A percentile compares a stretch with the other conserved stretches of the same genome.
phyloP scores from a whole-genome alignment of 2,888 invertebrate species.

The Imbricaverruca yamaguchii region DNA sequence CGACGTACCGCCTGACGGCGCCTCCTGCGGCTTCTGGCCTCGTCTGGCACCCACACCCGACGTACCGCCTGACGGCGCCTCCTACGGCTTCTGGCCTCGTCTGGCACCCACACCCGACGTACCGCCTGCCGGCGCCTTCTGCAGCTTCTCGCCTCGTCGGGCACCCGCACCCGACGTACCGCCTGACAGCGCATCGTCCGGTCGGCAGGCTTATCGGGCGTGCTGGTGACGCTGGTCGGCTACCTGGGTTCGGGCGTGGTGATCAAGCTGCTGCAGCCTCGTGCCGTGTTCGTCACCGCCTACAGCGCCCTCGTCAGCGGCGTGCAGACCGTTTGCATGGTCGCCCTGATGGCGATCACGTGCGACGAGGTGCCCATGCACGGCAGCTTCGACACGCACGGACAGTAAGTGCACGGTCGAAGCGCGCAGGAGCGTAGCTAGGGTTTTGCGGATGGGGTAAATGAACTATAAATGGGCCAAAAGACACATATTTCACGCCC shows the following conservation, averaged over 20 bases:
- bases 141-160: too few species aligned
- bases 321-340: constrained; percentile 29
- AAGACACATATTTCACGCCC: too few species aligned
- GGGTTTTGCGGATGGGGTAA: not conserved
- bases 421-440: not conserved
- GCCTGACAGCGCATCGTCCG: too few species aligned
- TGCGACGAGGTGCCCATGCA: constrained; percentile 25
- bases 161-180: too few species aligned
- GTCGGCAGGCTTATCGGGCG: constrained; percentile 1
- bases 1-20: too few species aligned
- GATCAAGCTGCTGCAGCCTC: constrained; percentile 32
- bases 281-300: constrained; percentile 32
- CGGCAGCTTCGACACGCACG: not conserved
- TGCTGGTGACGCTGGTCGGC: constrained; percentile 15
- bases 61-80: too few species aligned
- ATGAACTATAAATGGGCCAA: too few species aligned
- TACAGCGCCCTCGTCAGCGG: constrained; percentile 33
- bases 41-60: too few species aligned
- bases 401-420: not conserved
- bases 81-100: too few species aligned
- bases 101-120: too few species aligned
- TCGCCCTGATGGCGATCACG: constrained; percentile 32
- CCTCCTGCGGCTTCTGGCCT: too few species aligned
- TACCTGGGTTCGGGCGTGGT: constrained; percentile 31
- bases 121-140: too few species aligned